Evolutionary conservation across 2,797 vertebrate species (phyloP).

Genomic region (Typhlichthys subterraneus): DNA sequence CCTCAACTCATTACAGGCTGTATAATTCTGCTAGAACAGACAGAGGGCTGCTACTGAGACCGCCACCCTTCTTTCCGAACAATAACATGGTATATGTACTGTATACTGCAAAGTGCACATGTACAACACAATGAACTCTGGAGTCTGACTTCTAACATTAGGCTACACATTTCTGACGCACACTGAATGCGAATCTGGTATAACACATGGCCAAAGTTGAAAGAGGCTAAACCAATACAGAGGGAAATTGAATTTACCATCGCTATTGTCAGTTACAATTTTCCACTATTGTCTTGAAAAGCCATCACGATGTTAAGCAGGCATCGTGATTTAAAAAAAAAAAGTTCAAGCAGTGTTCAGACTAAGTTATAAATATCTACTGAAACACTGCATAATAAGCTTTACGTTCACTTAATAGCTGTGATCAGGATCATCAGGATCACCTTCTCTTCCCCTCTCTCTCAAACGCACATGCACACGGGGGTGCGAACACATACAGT

Average conservation of each 20-base stretch:
- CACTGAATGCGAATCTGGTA: constrained; percentile 3
- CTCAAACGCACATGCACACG: no score
- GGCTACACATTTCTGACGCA: constrained; percentile 18
- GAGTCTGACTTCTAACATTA: constrained; percentile 27
- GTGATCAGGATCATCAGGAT: no score
- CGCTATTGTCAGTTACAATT: constrained; percentile 38
- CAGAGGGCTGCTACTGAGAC: constrained; percentile 23
- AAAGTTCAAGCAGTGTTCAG: no score
- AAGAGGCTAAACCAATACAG: constrained; percentile 12
- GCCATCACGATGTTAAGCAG: neutral
- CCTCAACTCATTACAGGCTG: constrained; percentile 17
- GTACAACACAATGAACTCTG: constrained; percentile 12
- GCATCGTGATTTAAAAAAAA: no score
- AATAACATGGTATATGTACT: neutral
- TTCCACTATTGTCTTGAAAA: constrained; percentile 16
- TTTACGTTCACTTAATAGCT: no score
- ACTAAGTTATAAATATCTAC: no score
- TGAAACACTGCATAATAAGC: no score
- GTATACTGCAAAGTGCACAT: no score
- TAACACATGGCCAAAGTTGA: constrained; percentile 26
- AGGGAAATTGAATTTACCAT: constrained; percentile 46
- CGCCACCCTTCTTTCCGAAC: neutral
- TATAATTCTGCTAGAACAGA: constrained; percentile 20
- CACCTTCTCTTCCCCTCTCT: no score
- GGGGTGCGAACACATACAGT: no score